Conservation (phyloP, 2,797 vertebrate species). For the Nothura maculosa region DNA sequence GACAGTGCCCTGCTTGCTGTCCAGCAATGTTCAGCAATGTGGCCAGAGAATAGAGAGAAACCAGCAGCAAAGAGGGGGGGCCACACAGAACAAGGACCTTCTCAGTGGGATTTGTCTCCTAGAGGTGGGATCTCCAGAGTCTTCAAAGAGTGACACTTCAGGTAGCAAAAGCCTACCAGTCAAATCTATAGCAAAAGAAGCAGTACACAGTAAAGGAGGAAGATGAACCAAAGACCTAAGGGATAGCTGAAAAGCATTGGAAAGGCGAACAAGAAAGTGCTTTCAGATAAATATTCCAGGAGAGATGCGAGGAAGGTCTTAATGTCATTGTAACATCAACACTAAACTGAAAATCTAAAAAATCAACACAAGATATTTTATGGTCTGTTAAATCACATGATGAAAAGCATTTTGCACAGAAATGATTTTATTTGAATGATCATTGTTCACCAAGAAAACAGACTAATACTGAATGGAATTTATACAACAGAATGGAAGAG, state of each 20-base stretch:
- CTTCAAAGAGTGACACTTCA: neutral
- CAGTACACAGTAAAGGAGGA: neutral
- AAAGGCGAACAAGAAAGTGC: neutral
- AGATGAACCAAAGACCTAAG: neutral
- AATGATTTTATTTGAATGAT: neutral
- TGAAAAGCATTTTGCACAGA: conserved; percentile 46
- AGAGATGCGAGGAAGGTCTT: neutral
- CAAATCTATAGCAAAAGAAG: neutral
- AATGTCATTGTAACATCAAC: conserved; percentile 4
- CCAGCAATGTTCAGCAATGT: conserved; percentile 13
- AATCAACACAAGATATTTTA: neutral
- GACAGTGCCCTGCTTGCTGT: neutral
- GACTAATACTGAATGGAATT: conserved; percentile 10
- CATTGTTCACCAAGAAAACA: conserved; percentile 11
- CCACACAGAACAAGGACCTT: neutral
- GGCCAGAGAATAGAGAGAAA: neutral
- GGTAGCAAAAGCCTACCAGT: neutral
- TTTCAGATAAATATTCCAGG: conserved; percentile 17
- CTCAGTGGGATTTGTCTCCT: neutral
- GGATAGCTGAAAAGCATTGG: neutral
- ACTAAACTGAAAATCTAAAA: conserved; percentile 30
- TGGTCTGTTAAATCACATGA: conserved; percentile 63
- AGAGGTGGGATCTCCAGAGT: neutral
- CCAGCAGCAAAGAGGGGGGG: accelerated
- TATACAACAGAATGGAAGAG: conserved; percentile 48